phyloP scores from a whole-genome alignment of 2,888 invertebrate species.

The Melinaea menophilus region DNA sequence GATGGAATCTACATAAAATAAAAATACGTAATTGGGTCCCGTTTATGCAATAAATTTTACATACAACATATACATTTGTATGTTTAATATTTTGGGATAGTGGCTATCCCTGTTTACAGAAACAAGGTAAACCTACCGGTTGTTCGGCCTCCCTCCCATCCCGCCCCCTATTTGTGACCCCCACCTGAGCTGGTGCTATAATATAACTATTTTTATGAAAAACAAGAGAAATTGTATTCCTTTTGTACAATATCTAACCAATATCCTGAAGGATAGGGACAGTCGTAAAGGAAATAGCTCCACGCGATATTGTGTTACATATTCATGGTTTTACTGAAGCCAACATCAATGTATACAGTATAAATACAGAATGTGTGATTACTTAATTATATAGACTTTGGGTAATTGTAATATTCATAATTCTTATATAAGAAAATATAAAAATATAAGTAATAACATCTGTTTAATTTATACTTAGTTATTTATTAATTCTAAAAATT shows the following conservation, averaged over 20 bases:
- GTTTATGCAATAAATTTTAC: slow-evolving; percentile 13
- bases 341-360: background rate
- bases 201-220: slow-evolving; percentile 32
- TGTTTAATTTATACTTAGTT: no score
- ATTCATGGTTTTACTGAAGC: slow-evolving; percentile 1
- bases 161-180: slow-evolving; percentile 52
- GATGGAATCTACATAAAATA: slow-evolving; percentile 49
- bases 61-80: slow-evolving; percentile 5
- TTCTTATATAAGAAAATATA: no score
- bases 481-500: no score
- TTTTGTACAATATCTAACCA: slow-evolving; percentile 32
- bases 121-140: slow-evolving; percentile 58
- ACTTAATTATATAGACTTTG: no score
- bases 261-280: slow-evolving; percentile 36
- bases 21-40: slow-evolving; percentile 28
- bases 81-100: slow-evolving; percentile 8
- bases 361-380: background rate
- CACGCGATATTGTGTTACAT: slow-evolving; percentile 22
- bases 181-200: slow-evolving; percentile 39
- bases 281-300: slow-evolving; percentile 27
- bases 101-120: slow-evolving; percentile 32
- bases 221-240: slow-evolving; percentile 22
- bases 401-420: no score
- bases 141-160: slow-evolving; percentile 56
- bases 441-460: no score